Percentiles rank a stretch among this genome's conserved stretches.
Evolutionary conservation across 2,888 invertebrate species (phyloP).

Genomic region (Ecdyonurus torrentis): DNA sequence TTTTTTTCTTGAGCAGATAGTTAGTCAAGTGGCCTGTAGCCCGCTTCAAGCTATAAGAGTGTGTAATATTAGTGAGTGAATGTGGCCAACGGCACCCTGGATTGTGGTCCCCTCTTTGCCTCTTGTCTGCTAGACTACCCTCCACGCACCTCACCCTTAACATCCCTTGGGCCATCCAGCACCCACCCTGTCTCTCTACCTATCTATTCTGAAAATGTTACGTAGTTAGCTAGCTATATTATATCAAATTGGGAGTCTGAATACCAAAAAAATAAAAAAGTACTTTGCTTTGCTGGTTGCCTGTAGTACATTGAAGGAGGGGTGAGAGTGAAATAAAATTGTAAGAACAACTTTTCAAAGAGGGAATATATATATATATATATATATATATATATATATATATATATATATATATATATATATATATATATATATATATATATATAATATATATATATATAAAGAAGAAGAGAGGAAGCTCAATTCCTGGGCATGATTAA

Average conservation of each 20-base stretch:
- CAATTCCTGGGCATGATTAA: background rate
- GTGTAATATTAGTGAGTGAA: background rate
- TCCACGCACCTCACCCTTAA: background rate
- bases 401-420: too few species aligned
- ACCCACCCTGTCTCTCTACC: background rate
- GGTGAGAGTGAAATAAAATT: too few species aligned
- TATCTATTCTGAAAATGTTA: background rate
- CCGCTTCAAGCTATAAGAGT: too few species aligned
- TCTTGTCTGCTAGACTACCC: background rate
- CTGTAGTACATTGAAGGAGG: background rate
- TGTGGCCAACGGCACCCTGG: background rate
- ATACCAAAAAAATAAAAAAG: background rate
- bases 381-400: too few species aligned
- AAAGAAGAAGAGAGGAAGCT: background rate
- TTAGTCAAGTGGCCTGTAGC: background rate
- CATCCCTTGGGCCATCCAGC: background rate
- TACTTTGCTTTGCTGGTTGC: background rate
- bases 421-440: too few species aligned
- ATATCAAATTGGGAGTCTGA: background rate
- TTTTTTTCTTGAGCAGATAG: background rate
- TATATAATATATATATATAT: background rate
- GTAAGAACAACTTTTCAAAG: background rate
- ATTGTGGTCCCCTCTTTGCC: background rate
- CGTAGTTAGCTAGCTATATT: background rate
- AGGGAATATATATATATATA: background rate